A percentile compares a stretch with the other conserved stretches of the same genome.
These are phyloP conservation scores for Sinosuthora webbiana DNA, from an alignment of 2,113 vertebrate species.

Conservation along the genomic window DNA sequence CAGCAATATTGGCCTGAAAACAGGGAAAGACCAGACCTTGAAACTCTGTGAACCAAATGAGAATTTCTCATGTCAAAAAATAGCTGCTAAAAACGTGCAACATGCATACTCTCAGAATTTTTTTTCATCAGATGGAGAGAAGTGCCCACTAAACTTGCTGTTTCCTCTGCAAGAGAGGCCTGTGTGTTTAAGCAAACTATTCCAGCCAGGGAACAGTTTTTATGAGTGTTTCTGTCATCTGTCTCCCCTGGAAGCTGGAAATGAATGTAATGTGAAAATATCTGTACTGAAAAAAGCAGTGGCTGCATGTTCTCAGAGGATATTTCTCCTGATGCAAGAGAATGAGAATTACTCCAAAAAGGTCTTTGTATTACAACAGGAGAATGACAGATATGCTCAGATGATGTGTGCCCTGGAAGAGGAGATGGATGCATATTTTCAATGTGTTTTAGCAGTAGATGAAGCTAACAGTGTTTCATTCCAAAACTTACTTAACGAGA, in stretches of 20 bases:
- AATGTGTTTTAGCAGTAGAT: background rate
- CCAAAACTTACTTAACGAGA: background rate
- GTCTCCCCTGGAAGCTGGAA: background rate
- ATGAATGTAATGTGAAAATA: conserved; percentile 10
- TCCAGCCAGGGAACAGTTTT: background rate
- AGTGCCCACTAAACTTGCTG: background rate
- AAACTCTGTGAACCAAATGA: background rate
- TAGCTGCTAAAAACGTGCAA: background rate
- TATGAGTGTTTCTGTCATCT: background rate
- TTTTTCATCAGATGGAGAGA: background rate
- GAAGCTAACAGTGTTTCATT: background rate
- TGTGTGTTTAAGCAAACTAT: background rate
- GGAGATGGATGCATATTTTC: background rate
- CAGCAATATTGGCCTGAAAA: background rate
- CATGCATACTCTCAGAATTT: background rate
- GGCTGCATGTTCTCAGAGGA: conserved; percentile 64
- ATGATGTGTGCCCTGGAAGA: background rate
- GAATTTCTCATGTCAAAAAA: background rate
- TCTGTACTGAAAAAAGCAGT: conserved; percentile 60
- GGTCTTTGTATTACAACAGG: background rate
- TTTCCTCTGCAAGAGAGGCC: background rate
- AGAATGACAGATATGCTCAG: background rate
- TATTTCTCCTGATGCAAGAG: conserved; percentile 61
- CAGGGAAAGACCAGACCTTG: background rate
- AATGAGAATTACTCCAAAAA: background rate